Conservation (phyloP, 2,797 vertebrate species). For the Melanitta fusca region DNA sequence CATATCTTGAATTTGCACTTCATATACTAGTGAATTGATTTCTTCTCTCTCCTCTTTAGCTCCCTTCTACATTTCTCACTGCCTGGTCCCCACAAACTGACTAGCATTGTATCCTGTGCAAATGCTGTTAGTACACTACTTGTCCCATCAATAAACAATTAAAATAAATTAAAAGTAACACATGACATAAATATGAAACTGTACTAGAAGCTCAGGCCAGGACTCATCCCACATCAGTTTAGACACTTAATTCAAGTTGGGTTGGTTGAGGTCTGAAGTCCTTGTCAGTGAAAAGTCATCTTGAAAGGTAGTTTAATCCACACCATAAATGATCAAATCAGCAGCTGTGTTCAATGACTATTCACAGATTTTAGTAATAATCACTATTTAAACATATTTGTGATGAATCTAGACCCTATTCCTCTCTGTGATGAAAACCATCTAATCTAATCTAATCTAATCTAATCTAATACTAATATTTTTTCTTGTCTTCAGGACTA, state of each 20-base stretch:
- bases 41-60: not conserved
- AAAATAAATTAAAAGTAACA: not conserved
- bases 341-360: not conserved
- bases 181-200: not conserved
- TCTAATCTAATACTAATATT: not conserved
- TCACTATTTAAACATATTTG: not conserved
- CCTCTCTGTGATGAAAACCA: not conserved
- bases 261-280: not conserved
- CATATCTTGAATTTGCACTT: not conserved
- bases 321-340: not conserved
- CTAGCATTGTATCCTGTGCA: not conserved
- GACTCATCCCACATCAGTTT: not conserved
- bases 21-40: not conserved
- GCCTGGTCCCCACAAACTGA: not conserved
- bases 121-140: not conserved
- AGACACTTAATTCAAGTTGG: not conserved
- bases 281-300: not conserved
- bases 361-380: not conserved
- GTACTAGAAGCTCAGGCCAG: not conserved
- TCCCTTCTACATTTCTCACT: not conserved
- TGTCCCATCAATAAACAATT: not conserved
- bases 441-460: not conserved
- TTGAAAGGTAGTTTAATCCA: not conserved
- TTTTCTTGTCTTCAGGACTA: not conserved
- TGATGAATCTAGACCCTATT: not conserved